Evolutionary conservation across 2,797 vertebrate genomes (phyloP).

Genomic region (Champsocephalus esox): DNA sequence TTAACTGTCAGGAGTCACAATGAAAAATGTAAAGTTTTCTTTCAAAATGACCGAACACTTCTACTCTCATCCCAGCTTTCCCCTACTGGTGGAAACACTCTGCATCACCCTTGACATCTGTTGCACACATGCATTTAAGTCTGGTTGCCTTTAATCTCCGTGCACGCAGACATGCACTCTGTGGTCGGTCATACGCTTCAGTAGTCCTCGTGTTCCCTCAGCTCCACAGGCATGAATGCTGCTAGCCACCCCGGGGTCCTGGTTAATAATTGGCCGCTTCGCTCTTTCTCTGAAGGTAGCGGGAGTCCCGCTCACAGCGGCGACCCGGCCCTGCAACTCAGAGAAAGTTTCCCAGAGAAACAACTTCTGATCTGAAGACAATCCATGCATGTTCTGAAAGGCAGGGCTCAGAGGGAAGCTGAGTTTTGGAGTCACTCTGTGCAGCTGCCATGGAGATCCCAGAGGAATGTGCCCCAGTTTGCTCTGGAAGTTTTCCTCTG

Average conservation of each 20-base stretch:
- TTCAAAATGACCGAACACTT: constrained; percentile 15
- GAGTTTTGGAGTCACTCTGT: constrained; percentile 72
- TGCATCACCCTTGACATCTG: constrained; percentile 72
- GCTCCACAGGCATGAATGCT: constrained; percentile 72
- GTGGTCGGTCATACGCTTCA: constrained; percentile 73
- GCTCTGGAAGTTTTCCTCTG: constrained; percentile 77
- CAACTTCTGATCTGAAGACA: constrained; percentile 66
- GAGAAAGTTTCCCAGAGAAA: constrained; percentile 64
- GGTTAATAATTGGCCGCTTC: constrained; percentile 85
- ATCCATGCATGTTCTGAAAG: constrained; percentile 56
- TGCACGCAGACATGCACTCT: constrained; percentile 74
- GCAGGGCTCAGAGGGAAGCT: constrained; percentile 57
- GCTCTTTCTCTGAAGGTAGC: constrained; percentile 77
- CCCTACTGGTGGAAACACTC: constrained; percentile 43
- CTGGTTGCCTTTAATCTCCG: constrained; percentile 75
- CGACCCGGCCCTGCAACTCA: constrained; percentile 42
- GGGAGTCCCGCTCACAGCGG: constrained; percentile 63
- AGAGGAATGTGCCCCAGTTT: constrained; percentile 80
- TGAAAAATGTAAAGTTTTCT: too few relatives aligned
- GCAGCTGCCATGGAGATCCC: constrained; percentile 81
- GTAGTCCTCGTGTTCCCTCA: constrained; percentile 69
- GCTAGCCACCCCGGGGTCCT: constrained; percentile 74
- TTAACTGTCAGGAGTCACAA: too few relatives aligned
- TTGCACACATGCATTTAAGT: constrained; percentile 75
- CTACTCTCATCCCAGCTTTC: constrained; percentile 22